Conservation (phyloP, 2,888 invertebrate species). For the Thyatira batis region DNA sequence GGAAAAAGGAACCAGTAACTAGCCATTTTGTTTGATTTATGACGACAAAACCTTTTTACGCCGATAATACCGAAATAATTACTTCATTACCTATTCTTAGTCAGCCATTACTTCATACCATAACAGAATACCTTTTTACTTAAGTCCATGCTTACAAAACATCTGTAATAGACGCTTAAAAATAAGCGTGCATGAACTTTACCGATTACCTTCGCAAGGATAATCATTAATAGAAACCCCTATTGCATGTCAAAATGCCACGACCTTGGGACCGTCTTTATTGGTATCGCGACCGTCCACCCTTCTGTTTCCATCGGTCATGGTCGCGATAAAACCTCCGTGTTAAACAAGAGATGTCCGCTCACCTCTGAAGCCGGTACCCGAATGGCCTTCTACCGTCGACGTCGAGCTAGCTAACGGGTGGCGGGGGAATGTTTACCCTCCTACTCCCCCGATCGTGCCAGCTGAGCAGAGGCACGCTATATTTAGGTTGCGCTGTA, state of each 20-base stretch:
- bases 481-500: conserved; percentile 83
- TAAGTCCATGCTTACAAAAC: no score
- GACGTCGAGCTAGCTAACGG: conserved; percentile 38
- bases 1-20: no score
- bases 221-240: conserved; percentile 32
- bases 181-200: conserved; percentile 6
- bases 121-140: no score
- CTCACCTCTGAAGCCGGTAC: conserved; percentile 62
- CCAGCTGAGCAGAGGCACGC: conserved; percentile 81
- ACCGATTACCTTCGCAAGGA: conserved; percentile 8
- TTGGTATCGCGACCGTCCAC: conserved; percentile 59
- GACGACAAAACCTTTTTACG: no score
- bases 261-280: conserved; percentile 67
- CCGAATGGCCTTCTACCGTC: conserved; percentile 68
- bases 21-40: no score
- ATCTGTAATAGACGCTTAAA: background rate
- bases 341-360: conserved; percentile 59
- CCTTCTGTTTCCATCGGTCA: conserved; percentile 65
- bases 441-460: conserved; percentile 61
- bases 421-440: conserved; percentile 68
- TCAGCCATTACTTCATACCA: no score
- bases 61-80: no score
- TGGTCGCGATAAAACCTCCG: conserved; percentile 59
- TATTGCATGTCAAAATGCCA: conserved; percentile 45
- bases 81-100: no score